Percentiles rank a stretch among this genome's conserved stretches.
phyloP scores from a whole-genome alignment of 2,113 vertebrate genomes.

The Bos javanicus region DNA sequence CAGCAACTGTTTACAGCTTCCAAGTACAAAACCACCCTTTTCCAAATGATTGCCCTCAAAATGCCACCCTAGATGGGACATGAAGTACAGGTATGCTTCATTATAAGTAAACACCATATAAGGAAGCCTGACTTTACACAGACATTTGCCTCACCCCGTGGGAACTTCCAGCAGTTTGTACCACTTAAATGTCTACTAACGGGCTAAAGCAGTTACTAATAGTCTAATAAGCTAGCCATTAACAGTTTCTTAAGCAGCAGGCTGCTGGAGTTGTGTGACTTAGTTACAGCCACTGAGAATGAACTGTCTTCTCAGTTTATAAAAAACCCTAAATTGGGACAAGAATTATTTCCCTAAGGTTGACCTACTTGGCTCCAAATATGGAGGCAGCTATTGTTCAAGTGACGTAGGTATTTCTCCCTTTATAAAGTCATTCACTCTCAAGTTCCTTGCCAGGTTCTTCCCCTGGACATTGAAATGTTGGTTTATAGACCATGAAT shows the following conservation, averaged over 20 bases:
- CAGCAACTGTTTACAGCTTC: not conserved
- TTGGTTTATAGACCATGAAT: not conserved
- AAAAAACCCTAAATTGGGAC: not conserved
- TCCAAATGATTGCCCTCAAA: not conserved
- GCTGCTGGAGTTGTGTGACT: not conserved
- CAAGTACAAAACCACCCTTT: not conserved
- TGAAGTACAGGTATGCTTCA: not conserved
- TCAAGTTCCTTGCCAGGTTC: not conserved
- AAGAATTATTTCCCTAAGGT: not conserved
- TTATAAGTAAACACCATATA: not conserved
- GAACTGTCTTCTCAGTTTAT: not conserved
- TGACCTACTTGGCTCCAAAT: not conserved
- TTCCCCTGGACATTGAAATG: not conserved
- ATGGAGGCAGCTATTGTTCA: not conserved
- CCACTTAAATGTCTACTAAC: not conserved
- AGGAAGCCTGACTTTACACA: not conserved
- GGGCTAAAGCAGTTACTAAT: slow-evolving; percentile 28
- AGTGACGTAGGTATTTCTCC: not conserved
- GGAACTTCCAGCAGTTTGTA: not conserved
- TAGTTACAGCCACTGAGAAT: not conserved
- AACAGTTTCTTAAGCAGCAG: slow-evolving; percentile 53
- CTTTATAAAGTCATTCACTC: not conserved
- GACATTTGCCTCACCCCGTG: not conserved
- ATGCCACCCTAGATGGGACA: not conserved
- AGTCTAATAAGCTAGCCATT: slow-evolving; percentile 49